Evolutionary conservation across 2,888 invertebrate genomes (phyloP), one percentile per base, ranked within the genome.

Genomic region (Rhogogaster chlorosoma): DNA sequence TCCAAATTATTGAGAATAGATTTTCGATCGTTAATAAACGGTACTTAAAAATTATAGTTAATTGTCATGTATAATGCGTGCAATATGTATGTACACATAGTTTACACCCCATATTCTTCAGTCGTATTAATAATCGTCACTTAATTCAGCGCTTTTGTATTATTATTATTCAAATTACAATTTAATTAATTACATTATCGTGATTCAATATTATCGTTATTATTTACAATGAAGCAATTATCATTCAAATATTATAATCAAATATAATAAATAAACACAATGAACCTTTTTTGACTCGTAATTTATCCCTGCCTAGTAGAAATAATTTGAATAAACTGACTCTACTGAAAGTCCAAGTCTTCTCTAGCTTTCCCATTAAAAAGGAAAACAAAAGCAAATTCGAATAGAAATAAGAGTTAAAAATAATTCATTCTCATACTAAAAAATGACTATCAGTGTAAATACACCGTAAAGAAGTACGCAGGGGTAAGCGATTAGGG

Each of bases 391-490:
- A 29, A 49, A 22, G 32, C 7, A 36, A 15, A n/a, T n/a, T n/a
- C 10, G 9, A 67, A 67, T n/a, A n/a, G n/a, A 70, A 36, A 29
- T 18, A 5, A 36, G 36, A n/a, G 9, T 32, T 9, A 70, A 36
- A 32, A 36, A 4, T 9, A 36, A 36, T 29, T 73, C 36, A 77
- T 83, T 64, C n/a, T 38, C 26, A 22, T 32, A 84, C 86, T 96
- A 99, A 94, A 99, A 99, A 86, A 99, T 95, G 80, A 99, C 98
- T 89, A 99, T 95, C 84, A 99, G 95, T 70, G 98, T 98, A 94
- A 99, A 99, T 0, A 99, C 98, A 78, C 98, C 98, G 94, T 98
- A 98, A 42, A 99, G 96, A 87, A 99, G 95, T 86, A 97, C 96
- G 94, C 99, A 99, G 0, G 99, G 99, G 93, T 99, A 99, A 57